Base-by-base conservation (phyloP, 2,113 vertebrate species). In the Aegotheles bennettii region DNA sequence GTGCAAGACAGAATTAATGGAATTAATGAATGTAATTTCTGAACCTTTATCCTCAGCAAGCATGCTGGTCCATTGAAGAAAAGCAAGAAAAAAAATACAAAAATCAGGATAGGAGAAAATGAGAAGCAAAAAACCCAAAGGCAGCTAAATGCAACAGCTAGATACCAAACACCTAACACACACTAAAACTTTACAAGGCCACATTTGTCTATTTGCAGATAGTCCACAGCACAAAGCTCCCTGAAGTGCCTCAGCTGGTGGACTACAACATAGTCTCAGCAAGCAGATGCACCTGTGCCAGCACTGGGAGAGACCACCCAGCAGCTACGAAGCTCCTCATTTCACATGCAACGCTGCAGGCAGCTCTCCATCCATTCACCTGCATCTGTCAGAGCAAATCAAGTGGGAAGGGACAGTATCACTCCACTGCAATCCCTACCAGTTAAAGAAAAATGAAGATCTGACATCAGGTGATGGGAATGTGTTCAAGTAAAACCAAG, bases 291-390 rank as follows among this genome's bases (percentile, higher is more conserved):
- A 59, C 12, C 65, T 24, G 24, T 6, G 43, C n/a, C 65, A 40
- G 31, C 9, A 11, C 43, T 26, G 29, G 53, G 47, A 43, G 64
- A 45, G 12, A 42, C 12, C 50, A 24, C 16, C 8, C 29, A 57
- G 73, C 86, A 51, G 40, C 50, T 23, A 18, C 0, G 0, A 40
- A 42, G 59, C 40, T 36, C 48, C 63, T 10, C 0, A 0, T 54
- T 23, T 9, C 20, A 17, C 13, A 21, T 1, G 35, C 8, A 3
- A 14, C 7, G 26, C 1, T 0, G 0, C 53, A 42, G 3, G 2
- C 29, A n/a, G 74, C 19, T 20, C 74, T 40, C 60, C 28, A 36
- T 7, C 48, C 56, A 14, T 9, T 4, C 45, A 24, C 20, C n/a
- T 7, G 36, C 23, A 42, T 1, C 40, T 4, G 9, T 40, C 16